Evolutionary conservation across 37 sponge, comb jelly and placozoan genomes (phyloP).

Genomic region (Crambe crambe): DNA sequence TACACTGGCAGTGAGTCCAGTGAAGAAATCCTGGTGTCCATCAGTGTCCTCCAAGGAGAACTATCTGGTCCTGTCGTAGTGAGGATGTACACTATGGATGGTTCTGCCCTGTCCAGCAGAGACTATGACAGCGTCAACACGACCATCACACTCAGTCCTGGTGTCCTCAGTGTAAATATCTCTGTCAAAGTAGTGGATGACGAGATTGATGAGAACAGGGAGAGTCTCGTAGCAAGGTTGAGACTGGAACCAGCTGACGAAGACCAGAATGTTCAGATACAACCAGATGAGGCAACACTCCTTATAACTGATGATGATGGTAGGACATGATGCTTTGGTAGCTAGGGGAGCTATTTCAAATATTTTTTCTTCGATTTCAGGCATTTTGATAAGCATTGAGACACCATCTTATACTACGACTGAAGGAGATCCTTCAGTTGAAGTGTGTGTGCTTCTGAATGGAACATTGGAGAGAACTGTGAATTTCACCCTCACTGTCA

Average conservation of each 20-base stretch:
- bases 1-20: background rate
- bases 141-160: background rate
- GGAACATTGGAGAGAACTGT: background rate
- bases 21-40: background rate
- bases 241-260: background rate
- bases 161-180: background rate
- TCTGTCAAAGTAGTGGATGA: background rate
- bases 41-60: conserved; percentile 6
- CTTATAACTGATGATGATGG: background rate
- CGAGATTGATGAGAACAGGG: background rate
- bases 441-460: background rate
- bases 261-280: background rate
- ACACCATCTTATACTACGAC: background rate
- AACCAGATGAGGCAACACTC: background rate
- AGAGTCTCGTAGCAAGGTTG: background rate
- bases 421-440: background rate
- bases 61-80: conserved; percentile 14
- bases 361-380: background rate
- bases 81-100: conserved; percentile 18
- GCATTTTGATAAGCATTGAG: background rate
- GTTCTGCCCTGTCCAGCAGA: background rate
- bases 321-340: background rate
- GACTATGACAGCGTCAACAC: background rate
- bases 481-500: background rate
- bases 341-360: no score